Conservation (phyloP, 2,888 invertebrate species). For the Nephrotoma guestfalica region DNA sequence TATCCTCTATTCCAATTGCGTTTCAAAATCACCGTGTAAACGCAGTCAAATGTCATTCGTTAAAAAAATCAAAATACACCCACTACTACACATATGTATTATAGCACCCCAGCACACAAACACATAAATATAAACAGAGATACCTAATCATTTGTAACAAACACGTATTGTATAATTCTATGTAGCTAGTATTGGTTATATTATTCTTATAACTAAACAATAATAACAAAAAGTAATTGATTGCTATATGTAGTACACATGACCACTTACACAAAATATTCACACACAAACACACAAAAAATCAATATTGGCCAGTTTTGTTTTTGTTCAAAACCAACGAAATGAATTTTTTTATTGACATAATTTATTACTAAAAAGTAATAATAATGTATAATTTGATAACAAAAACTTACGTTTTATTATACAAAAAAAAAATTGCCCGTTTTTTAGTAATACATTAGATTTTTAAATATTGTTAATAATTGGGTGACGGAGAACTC, state of each 20-base stretch:
- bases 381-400: background rate
- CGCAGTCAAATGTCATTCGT: background rate
- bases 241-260: background rate
- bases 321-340: background rate
- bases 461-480: background rate
- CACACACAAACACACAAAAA: background rate
- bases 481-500: background rate
- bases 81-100: background rate
- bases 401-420: background rate
- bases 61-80: background rate
- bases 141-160: background rate
- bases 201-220: background rate
- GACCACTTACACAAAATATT: background rate
- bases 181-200: background rate
- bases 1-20: background rate
- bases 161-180: background rate
- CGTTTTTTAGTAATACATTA: background rate
- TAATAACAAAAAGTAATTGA: background rate
- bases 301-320: background rate
- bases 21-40: background rate
- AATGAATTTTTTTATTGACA: background rate
- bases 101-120: background rate
- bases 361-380: background rate
- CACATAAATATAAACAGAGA: no score
- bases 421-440: background rate